Evolutionary conservation across 1,140 invertebrate genomes (phyloP).

Genomic region (Drosophila azteca): DNA sequence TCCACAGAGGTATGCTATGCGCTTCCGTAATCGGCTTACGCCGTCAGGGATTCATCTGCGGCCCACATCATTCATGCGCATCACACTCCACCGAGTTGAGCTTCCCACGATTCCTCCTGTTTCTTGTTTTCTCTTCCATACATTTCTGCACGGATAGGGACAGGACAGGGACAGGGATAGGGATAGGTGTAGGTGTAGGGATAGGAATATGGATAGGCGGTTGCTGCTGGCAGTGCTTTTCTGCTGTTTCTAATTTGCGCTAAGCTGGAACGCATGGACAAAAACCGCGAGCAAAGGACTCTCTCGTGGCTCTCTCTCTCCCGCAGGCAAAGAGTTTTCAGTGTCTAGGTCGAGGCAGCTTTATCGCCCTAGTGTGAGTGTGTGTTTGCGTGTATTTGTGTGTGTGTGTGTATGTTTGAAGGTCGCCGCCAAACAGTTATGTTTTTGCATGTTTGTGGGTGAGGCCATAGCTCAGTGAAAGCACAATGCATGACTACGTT

Average conservation of each 20-base stretch:
- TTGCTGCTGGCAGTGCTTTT: background rate
- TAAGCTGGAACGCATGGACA: conserved; percentile 60
- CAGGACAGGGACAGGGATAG: too few species aligned
- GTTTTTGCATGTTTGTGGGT: too few species aligned
- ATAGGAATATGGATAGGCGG: too few species aligned
- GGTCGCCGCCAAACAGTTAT: too few species aligned
- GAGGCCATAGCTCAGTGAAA: too few species aligned
- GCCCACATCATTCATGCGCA: conserved; percentile 3
- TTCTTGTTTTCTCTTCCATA: background rate
- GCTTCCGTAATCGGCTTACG: conserved; percentile 41
- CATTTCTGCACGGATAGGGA: too few species aligned
- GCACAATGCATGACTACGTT: too few species aligned
- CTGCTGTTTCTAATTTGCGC: conserved; percentile 3
- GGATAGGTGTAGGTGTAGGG: too few species aligned
- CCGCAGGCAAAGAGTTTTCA: conserved; percentile 38
- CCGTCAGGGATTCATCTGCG: conserved; percentile 10
- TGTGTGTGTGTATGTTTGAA: conserved; percentile 6
- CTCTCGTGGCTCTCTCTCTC: conserved; percentile 20
- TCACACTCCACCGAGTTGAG: too few species aligned
- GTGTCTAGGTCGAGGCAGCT: conserved; percentile 78
- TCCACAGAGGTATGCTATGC: background rate
- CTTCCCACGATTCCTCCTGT: conserved; percentile 13
- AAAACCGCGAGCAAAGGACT: conserved; percentile 14
- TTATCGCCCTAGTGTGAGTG: conserved; percentile 19
- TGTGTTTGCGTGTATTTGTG: conserved; percentile 7